phyloP scores from a whole-genome alignment of 1,140 invertebrate species.

The Diachasma alloeum region DNA sequence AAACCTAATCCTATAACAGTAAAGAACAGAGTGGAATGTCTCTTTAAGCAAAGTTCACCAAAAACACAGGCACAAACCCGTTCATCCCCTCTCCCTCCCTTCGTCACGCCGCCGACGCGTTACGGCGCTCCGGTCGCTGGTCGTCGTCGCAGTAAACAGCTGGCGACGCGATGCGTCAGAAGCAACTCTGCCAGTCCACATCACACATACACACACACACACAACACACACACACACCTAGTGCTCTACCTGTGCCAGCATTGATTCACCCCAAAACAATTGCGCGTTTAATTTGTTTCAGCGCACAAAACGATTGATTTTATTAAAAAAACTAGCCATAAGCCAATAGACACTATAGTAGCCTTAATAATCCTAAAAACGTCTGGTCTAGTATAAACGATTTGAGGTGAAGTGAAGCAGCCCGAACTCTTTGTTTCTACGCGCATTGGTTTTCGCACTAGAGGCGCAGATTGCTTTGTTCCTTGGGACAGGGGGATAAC shows the following conservation, averaged over 20 bases:
- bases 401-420: background rate
- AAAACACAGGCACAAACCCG: constrained; percentile 18
- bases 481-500: background rate
- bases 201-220: background rate
- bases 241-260: background rate
- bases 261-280: background rate
- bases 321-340: too few species aligned
- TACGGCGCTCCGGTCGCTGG: background rate
- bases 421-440: constrained; percentile 47
- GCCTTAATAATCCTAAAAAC: too few species aligned
- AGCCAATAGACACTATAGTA: too few species aligned
- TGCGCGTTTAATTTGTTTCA: background rate
- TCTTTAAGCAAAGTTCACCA: background rate
- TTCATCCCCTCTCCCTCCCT: constrained; percentile 38
- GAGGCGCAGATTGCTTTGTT: constrained; percentile 53
- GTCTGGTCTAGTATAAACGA: too few species aligned
- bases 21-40: too few species aligned
- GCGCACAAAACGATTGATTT: background rate
- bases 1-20: too few species aligned
- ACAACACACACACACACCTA: background rate
- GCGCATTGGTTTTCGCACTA: constrained; percentile 40
- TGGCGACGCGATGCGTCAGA: constrained; percentile 55
- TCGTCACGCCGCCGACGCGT: background rate
- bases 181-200: background rate
- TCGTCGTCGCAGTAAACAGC: constrained; percentile 54